These are phyloP conservation scores for Saccostrea glomerata DNA, from an alignment of 1,140 invertebrate genomes.

Conservation along the genomic window DNA sequence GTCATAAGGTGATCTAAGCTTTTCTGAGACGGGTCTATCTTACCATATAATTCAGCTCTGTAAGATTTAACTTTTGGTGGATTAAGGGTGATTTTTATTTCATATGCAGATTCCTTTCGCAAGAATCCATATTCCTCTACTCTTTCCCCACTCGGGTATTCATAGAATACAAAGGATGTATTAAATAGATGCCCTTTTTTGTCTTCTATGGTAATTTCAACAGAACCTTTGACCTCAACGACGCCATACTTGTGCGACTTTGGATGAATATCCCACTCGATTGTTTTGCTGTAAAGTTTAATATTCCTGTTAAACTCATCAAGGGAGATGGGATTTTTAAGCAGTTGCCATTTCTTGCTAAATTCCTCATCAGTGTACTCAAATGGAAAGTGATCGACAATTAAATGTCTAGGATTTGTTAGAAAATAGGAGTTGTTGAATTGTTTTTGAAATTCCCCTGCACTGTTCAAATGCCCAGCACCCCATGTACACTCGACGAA, in stretches of 20 bases:
- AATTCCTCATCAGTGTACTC: constrained; percentile 63
- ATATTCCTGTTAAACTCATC: constrained; percentile 55
- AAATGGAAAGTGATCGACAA: constrained; percentile 80
- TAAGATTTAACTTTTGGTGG: background rate
- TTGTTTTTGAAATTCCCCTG: constrained; percentile 54
- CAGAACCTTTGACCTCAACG: background rate
- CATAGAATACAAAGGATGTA: background rate
- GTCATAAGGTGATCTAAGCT: background rate
- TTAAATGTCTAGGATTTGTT: constrained; percentile 80
- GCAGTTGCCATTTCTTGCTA: constrained; percentile 61
- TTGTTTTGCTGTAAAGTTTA: background rate
- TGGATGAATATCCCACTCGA: constrained; percentile 11
- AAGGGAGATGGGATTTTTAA: constrained; percentile 58
- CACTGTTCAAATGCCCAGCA: constrained; percentile 67
- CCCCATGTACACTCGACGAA: constrained; percentile 79
- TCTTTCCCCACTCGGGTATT: background rate
- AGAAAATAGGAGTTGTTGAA: constrained; percentile 79
- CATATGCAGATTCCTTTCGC: no score
- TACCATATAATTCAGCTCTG: background rate
- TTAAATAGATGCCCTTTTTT: background rate
- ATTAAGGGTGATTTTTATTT: background rate
- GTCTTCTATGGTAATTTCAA: constrained; percentile 19
- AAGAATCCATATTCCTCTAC: constrained; percentile 23
- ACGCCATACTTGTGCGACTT: constrained; percentile 39
- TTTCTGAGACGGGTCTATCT: background rate